Base-by-base conservation (phyloP, 2,888 invertebrate genomes). In the Pollenia labialis region DNA sequence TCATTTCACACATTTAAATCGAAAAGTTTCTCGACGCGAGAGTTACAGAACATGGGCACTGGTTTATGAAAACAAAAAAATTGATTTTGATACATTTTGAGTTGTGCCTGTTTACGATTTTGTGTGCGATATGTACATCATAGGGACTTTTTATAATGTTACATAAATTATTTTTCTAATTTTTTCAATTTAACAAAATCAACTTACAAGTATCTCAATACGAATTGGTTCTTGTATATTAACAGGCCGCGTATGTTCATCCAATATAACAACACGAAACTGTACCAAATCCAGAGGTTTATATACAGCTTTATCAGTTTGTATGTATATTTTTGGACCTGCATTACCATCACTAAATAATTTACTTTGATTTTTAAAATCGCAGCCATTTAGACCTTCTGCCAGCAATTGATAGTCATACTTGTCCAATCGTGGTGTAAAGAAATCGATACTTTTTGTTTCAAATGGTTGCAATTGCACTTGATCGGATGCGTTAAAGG, bases 231-330 rank as follows among this genome's bases (percentile, higher is more conserved):
- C 91, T 94, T 18, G 87, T 40, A 91, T 85, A 10, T 88, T 88
- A 0, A 90, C 90, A 93, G 97, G 97, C 89, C 95, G 95, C 72
- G 97, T 94, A 88, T 96, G 95, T 1, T 96, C 95, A 91, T 96
- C 96, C 62, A 97, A 94, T 16, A 97, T 95, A 40, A 98, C 93
- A 11, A 97, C 89, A 12, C 93, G 90, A 93, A 98, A 98, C 92
- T 96, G 95, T 40, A 99, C 96, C 88, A 95, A 95, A 91, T 97
- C 96, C 10, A 96, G 96, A 0, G 98, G 98, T 91, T 98, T 97
- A 93, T 99, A 99, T 87, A 98, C 96, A 12, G 97, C 96, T 93
- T 97, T 97, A 93, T 99, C 98, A 0, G 98, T 98, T 93, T 99
- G 98, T 88, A 98, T 95, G 90, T 98, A 97, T 14, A 98, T 95